Evolutionary conservation across 2,888 invertebrate species (phyloP).

Genomic region (Physocephala rufipes): DNA sequence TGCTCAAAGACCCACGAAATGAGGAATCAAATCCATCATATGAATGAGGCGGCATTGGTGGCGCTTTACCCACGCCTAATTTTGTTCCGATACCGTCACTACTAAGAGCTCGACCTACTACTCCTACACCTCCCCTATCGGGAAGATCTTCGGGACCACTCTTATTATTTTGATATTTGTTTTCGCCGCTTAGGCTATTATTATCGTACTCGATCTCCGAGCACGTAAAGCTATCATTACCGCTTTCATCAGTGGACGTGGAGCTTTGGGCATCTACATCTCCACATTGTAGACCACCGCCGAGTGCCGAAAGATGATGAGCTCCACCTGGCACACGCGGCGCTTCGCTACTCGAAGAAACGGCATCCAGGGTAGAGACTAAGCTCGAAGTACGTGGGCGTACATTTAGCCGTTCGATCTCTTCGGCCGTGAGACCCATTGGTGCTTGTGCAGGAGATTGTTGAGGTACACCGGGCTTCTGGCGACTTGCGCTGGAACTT

Average conservation of each 20-base stretch:
- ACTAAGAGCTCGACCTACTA: constrained; percentile 66
- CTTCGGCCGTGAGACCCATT: constrained; percentile 91
- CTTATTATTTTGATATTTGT: constrained; percentile 72
- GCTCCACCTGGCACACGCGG: constrained; percentile 75
- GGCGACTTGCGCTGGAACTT: constrained; percentile 82
- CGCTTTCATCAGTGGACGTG: constrained; percentile 90
- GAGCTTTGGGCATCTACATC: constrained; percentile 79
- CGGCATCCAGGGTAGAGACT: constrained; percentile 91
- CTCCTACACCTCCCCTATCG: constrained; percentile 70
- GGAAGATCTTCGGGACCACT: constrained; percentile 70
- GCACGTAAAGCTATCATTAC: constrained; percentile 97
- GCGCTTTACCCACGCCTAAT: constrained; percentile 70
- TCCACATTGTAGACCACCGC: constrained; percentile 72
- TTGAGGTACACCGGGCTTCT: constrained; percentile 74
- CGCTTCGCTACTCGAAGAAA: constrained; percentile 89
- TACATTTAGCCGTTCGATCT: constrained; percentile 89
- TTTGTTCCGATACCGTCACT: constrained; percentile 72
- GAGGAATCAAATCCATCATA: constrained; percentile 95
- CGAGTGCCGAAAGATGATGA: constrained; percentile 75
- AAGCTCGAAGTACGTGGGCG: constrained; percentile 89
- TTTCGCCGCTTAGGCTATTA: constrained; percentile 83
- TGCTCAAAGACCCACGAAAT: constrained; percentile 92
- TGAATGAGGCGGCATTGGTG: constrained; percentile 78
- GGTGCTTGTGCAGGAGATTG: constrained; percentile 78
- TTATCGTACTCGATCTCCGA: constrained; percentile 98